Evolutionary conservation across 2,888 invertebrate species (phyloP).

Genomic region (Lamproptera curius): DNA sequence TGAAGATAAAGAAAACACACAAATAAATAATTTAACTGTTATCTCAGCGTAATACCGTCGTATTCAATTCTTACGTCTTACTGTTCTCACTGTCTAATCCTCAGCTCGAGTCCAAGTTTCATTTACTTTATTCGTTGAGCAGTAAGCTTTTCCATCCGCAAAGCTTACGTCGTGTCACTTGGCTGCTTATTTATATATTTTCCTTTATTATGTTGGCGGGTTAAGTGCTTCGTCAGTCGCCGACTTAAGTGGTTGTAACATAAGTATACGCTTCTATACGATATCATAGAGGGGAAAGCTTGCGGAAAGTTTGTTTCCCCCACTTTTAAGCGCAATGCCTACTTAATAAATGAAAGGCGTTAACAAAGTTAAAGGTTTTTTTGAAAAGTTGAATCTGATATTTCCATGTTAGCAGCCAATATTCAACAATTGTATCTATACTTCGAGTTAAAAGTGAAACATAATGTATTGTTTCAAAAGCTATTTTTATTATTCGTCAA

Average conservation of each 20-base stretch:
- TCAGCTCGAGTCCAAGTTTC: slow-evolving; percentile 24
- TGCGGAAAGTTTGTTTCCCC: not conserved
- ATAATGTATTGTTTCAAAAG: not conserved
- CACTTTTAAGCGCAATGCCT: not conserved
- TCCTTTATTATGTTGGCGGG: slow-evolving; percentile 19
- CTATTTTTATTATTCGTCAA: too few relatives aligned
- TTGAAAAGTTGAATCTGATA: too few relatives aligned
- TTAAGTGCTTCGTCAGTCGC: slow-evolving; percentile 16
- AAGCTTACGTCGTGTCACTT: slow-evolving; percentile 27
- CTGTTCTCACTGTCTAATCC: slow-evolving; percentile 23
- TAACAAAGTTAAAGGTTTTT: not conserved
- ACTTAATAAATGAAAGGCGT: not conserved
- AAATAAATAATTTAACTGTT: too few relatives aligned
- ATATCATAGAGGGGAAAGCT: not conserved
- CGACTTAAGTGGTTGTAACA: slow-evolving; percentile 15
- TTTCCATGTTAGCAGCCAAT: too few relatives aligned
- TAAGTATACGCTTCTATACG: not conserved
- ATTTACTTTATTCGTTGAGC: slow-evolving; percentile 28
- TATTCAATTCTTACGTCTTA: not conserved
- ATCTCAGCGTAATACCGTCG: not conserved
- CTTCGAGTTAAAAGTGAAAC: not conserved
- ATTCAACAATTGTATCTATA: too few relatives aligned
- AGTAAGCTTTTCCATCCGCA: slow-evolving; percentile 26
- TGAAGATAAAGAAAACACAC: too few relatives aligned
- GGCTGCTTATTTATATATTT: slow-evolving; percentile 24